Percentiles rank a stretch among this genome's conserved stretches.
Conservation (phyloP, 2,888 invertebrate species). For the Idaea dimidiata region DNA sequence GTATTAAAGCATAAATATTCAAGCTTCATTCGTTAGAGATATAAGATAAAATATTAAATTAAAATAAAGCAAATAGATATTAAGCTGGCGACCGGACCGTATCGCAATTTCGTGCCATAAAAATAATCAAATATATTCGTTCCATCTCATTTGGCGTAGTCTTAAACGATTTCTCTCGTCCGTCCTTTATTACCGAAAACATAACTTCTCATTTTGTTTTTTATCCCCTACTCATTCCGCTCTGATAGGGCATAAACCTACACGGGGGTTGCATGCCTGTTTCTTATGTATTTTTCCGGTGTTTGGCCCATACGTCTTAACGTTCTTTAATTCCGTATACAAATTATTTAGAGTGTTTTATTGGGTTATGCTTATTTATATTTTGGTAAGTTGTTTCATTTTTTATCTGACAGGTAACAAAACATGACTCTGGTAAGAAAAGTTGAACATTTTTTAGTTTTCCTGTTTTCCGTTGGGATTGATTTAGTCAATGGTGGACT, state of each 20-base stretch:
- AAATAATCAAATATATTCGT: constrained; percentile 81
- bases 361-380: neutral
- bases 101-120: constrained; percentile 77
- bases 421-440: too few species aligned
- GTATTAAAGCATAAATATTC: neutral
- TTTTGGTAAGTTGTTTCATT: neutral
- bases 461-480: too few species aligned
- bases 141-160: constrained; percentile 79
- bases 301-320: constrained; percentile 31
- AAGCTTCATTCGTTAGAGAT: neutral
- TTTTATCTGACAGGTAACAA: neutral
- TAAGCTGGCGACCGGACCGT: constrained; percentile 60
- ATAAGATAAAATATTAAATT: constrained; percentile 56
- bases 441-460: neutral
- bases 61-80: constrained; percentile 75
- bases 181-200: constrained; percentile 80
- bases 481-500: too few species aligned
- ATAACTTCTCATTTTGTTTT: constrained; percentile 81
- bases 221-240: constrained; percentile 76
- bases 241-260: constrained; percentile 58
- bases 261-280: constrained; percentile 71
- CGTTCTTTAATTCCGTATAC: constrained; percentile 26
- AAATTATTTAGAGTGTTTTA: constrained; percentile 17
- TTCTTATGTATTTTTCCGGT: constrained; percentile 63
- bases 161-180: constrained; percentile 81